Evolutionary conservation across 2,113 vertebrate genomes (phyloP).

Genomic region (Progne subis): DNA sequence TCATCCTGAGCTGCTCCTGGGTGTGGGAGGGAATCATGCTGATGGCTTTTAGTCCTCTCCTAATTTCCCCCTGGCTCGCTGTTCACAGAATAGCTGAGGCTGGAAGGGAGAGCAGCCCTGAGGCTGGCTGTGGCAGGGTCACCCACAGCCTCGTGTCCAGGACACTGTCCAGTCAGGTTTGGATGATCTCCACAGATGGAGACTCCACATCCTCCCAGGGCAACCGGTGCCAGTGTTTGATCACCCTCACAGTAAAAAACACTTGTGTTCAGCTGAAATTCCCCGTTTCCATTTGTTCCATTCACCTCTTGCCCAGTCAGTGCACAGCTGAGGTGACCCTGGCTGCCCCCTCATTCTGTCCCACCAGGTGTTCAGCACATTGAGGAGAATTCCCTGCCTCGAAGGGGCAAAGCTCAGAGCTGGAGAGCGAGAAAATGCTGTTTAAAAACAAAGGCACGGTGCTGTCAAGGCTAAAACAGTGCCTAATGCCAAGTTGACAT

Average conservation of each 20-base stretch:
- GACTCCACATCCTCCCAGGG: not conserved
- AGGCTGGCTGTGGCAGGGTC: not conserved
- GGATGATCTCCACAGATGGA: not conserved
- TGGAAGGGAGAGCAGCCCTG: not conserved
- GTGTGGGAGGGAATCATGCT: not conserved
- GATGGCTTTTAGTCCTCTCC: not conserved
- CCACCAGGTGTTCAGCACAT: not conserved
- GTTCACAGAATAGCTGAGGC: not conserved
- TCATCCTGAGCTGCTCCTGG: not conserved
- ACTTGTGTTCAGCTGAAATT: not conserved
- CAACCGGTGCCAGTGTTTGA: not conserved
- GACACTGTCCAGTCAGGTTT: not conserved
- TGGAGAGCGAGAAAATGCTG: not conserved
- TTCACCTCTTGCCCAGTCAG: not conserved
- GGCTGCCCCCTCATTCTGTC: not conserved
- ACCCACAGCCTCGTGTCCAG: not conserved
- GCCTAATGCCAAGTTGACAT: not conserved
- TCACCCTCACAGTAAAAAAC: not conserved
- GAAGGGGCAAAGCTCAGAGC: not conserved
- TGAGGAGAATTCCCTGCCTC: not conserved
- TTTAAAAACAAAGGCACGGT: not conserved
- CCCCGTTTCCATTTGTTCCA: fast-evolving
- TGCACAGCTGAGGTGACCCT: not conserved
- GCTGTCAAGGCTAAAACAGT: not conserved
- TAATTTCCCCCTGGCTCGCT: not conserved